Conservation (phyloP, 2,113 vertebrate species). For the Tiliqua scincoides region DNA sequence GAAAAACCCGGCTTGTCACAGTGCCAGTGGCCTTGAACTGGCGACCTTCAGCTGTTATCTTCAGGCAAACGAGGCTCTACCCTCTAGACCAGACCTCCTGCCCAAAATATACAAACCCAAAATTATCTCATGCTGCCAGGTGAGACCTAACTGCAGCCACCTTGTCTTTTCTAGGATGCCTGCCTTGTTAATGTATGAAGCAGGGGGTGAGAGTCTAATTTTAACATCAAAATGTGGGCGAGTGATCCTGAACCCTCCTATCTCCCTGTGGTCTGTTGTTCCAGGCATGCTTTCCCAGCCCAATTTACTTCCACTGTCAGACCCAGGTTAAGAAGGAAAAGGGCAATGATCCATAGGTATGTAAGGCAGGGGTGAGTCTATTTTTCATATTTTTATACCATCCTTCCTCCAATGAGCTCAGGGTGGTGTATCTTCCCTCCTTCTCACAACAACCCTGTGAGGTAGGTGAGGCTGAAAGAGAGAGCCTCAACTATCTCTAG, state of each 20-base stretch:
- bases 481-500: too few relatives aligned
- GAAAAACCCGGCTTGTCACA: too few relatives aligned
- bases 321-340: background rate
- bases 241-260: background rate
- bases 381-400: too few relatives aligned
- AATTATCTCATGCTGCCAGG: background rate
- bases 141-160: background rate
- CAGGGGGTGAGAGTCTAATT: background rate
- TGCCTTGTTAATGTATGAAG: background rate
- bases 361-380: background rate
- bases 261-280: background rate
- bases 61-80: too few relatives aligned
- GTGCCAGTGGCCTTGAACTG: too few relatives aligned
- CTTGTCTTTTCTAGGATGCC: background rate
- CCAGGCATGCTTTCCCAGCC: background rate
- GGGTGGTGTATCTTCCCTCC: too few relatives aligned
- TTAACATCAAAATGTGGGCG: background rate
- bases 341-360: background rate
- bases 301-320: too few relatives aligned
- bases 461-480: too few relatives aligned
- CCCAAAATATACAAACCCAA: background rate
- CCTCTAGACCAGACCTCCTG: too few relatives aligned
- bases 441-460: too few relatives aligned
- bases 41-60: too few relatives aligned
- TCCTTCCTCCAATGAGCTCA: too few relatives aligned